Base-by-base conservation (phyloP, 1,140 invertebrate species). In the Halictus rubicundus region DNA sequence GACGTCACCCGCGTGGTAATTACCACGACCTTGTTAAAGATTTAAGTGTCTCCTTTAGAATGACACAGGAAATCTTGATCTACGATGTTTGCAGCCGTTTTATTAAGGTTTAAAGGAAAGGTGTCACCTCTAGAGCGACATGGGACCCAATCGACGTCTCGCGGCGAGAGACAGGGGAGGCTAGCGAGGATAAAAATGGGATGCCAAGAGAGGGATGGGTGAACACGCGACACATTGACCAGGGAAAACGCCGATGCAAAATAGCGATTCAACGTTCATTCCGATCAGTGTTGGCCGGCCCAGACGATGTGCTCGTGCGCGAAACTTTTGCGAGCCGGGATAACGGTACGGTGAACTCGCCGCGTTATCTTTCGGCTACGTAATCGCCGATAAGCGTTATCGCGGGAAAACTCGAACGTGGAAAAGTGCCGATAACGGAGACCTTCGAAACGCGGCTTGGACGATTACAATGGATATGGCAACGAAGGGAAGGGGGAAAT, bases 271-370 rank as follows among this genome's bases (percentile, higher is more conserved):
- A 72, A 39, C 61, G 46, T 10, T 71, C 42, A 27, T 49, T 42
- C 49, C 16, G 19, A 1, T 16, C 60, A 32, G 0, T 0, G 3
- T 23, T 12, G 69, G 14, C 16, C 14, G 49, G 42, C 23, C 65
- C 57, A 12, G 54, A 37, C 78, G 49, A 57, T 52, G 39, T 42
- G 68, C 63, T 52, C 64, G 70, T 68, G 65, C 57, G 46, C 61
- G 82, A 71, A 72, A 82, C 66, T 86, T 84, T 86, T 73, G 75
- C 76, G 60, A 82, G 78, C 82, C 12, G 63, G 64, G 60, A 75
- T 84, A 86, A 86, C 80, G 77, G 84, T 84, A 66, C 83, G 71
- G 37, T 72, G 84, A 86, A 78, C 80, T 82, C 79, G 14, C 12
- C 57, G 59, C 49, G 75, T 84, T 81, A 84, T 85, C 82, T 81